Conservation (phyloP, 2,797 vertebrate species). For the Harpagifer antarcticus region DNA sequence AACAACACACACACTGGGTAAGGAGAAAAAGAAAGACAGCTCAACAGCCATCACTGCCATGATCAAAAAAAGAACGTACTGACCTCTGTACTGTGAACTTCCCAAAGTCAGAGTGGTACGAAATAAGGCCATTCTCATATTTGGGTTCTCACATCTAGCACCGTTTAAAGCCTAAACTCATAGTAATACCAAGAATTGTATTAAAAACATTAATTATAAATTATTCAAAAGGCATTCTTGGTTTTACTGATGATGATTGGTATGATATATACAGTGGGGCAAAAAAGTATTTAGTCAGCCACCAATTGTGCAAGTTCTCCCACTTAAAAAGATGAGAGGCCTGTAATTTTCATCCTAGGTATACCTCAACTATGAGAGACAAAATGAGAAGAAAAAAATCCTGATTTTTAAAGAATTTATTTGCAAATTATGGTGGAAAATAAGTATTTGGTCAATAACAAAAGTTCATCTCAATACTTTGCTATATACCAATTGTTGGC, state of each 20-base stretch:
- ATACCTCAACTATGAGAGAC: too few relatives aligned
- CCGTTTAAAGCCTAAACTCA: background rate
- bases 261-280: background rate
- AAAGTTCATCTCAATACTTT: too few relatives aligned
- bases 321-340: too few relatives aligned
- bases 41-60: slow-evolving; percentile 32
- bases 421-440: too few relatives aligned
- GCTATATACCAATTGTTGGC: too few relatives aligned
- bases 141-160: slow-evolving; percentile 4
- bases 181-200: background rate
- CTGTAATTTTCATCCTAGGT: too few relatives aligned
- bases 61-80: slow-evolving; percentile 43
- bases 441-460: too few relatives aligned
- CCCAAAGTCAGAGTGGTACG: slow-evolving; percentile 13
- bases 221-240: background rate
- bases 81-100: slow-evolving; percentile 27
- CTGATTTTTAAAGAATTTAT: too few relatives aligned
- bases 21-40: slow-evolving; percentile 40
- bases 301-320: too few relatives aligned
- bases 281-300: too few relatives aligned
- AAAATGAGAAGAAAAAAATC: too few relatives aligned
- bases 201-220: background rate
- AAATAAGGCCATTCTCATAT: slow-evolving; percentile 6
- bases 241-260: slow-evolving; percentile 1
- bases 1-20: slow-evolving; percentile 53